Percentiles rank a stretch among this genome's conserved stretches.
Conservation (phyloP, 2,888 invertebrate genomes). For the Lasioglossum zephyrum region DNA sequence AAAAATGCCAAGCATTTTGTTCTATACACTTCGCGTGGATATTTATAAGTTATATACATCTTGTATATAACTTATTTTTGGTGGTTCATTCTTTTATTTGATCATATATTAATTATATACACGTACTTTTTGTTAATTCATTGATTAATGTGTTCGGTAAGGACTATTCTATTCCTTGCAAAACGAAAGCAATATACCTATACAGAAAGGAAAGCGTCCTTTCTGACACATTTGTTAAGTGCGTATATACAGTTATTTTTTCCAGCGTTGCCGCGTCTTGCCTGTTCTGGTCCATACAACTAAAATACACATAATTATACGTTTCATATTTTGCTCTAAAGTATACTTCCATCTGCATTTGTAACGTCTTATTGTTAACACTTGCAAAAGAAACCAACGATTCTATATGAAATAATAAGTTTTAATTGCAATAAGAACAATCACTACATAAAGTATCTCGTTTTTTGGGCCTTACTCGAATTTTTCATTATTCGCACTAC, state of each 20-base stretch:
- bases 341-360: not conserved
- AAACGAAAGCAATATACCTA: not conserved
- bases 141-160: not conserved
- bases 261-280: constrained; percentile 43
- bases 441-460: not conserved
- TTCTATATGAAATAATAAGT: not conserved
- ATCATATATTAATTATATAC: not conserved
- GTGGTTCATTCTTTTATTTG: not conserved
- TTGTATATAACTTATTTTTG: not conserved
- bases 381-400: not conserved
- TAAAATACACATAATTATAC: not conserved
- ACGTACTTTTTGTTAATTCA: not conserved
- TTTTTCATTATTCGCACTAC: not conserved
- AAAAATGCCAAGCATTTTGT: not conserved
- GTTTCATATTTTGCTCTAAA: not conserved
- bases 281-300: not conserved
- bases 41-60: not conserved
- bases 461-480: not conserved
- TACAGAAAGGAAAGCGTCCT: constrained; percentile 46
- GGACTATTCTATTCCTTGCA: not conserved
- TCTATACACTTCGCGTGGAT: not conserved
- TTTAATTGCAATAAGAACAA: not conserved
- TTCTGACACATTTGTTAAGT: constrained; percentile 3
- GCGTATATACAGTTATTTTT: constrained; percentile 29
- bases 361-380: not conserved